These are phyloP conservation scores for Drosophila paulistorum DNA, from an alignment of 1,140 invertebrate species.

Conservation along the genomic window DNA sequence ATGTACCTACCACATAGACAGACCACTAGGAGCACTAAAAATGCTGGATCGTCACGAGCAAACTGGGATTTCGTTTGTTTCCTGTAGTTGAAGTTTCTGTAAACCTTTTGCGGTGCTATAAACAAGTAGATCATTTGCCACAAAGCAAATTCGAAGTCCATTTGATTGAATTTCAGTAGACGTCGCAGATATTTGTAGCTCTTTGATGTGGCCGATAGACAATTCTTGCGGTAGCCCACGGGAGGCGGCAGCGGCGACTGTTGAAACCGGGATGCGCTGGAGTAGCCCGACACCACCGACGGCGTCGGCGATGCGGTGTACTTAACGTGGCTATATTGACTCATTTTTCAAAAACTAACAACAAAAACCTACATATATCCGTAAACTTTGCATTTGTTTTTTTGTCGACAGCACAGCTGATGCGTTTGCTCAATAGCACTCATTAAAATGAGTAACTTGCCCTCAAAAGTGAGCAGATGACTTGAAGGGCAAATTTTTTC, in stretches of 20 bases:
- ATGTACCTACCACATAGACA: constrained; percentile 90
- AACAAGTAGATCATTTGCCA: constrained; percentile 99
- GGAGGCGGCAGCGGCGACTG: constrained; percentile 85
- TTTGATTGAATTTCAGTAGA: constrained; percentile 97
- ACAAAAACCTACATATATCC: constrained; percentile 39
- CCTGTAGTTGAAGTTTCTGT: constrained; percentile 98
- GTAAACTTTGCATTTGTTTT: constrained; percentile 39
- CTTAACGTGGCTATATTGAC: constrained; percentile 85
- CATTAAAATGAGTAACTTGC: too few species aligned
- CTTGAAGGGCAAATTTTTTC: too few species aligned
- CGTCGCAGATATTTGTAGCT: constrained; percentile 96
- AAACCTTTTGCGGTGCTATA: constrained; percentile 97
- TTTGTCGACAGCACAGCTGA: background rate
- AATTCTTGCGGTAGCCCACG: constrained; percentile 87
- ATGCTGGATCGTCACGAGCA: constrained; percentile 99
- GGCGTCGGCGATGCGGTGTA: constrained; percentile 87
- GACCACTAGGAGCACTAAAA: constrained; percentile 95
- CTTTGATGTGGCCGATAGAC: constrained; percentile 94
- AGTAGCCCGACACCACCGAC: constrained; percentile 82
- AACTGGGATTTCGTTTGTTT: constrained; percentile 99
- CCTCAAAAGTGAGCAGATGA: too few species aligned
- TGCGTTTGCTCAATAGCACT: too few species aligned
- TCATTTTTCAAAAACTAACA: constrained; percentile 58
- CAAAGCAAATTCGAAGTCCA: constrained; percentile 99
- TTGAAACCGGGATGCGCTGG: constrained; percentile 83